A percentile compares a stretch with the other conserved stretches of the same genome.
Conservation (phyloP, 2,888 invertebrate genomes). For the Kryphioiulus occultus region DNA sequence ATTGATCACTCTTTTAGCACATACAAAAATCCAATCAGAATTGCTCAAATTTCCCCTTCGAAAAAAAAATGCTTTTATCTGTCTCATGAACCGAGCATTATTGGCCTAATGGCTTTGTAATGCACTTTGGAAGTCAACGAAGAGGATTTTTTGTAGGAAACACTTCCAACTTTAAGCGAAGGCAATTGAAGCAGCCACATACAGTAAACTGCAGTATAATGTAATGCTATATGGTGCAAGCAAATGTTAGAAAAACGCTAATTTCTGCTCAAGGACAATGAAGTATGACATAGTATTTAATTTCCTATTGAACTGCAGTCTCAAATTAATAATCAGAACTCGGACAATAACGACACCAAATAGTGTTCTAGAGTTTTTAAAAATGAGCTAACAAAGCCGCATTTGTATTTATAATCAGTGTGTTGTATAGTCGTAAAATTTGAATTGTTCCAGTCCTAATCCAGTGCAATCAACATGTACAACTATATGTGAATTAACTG, state of each 20-base stretch:
- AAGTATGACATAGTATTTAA: too few species aligned
- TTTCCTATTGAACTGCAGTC: too few species aligned
- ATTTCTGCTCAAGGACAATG: too few species aligned
- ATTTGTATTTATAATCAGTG: too few species aligned
- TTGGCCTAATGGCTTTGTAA: constrained; percentile 31
- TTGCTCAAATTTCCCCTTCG: neutral
- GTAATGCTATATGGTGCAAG: neutral
- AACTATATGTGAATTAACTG: too few species aligned
- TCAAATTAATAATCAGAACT: too few species aligned
- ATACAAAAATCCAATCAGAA: constrained; percentile 15
- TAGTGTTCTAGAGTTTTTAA: too few species aligned
- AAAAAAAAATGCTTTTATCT: neutral
- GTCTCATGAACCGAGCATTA: constrained; percentile 17
- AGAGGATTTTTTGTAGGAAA: neutral
- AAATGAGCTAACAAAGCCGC: too few species aligned
- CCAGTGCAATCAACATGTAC: too few species aligned
- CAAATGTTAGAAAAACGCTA: neutral
- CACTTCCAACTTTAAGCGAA: neutral
- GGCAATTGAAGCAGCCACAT: neutral
- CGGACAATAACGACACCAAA: too few species aligned
- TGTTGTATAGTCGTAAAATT: too few species aligned
- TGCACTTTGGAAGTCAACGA: neutral
- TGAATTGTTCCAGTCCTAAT: too few species aligned
- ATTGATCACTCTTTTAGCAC: constrained; percentile 31
- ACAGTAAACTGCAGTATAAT: neutral